These are phyloP conservation scores for Tamias sibiricus DNA, from an alignment of 2,113 vertebrate genomes.

Conservation along the genomic window DNA sequence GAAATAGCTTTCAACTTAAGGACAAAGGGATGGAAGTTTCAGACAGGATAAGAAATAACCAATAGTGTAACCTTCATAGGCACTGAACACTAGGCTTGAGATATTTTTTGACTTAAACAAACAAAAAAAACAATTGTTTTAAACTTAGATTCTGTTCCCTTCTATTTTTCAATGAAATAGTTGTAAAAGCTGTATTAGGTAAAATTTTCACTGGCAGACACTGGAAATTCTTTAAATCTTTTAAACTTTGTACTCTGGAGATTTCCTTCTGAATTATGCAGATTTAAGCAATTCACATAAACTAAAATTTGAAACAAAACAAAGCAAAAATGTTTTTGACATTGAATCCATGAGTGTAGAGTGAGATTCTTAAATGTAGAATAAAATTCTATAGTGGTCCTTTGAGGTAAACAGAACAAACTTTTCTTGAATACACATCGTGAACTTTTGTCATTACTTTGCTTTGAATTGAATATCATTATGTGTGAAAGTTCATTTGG, in stretches of 20 bases:
- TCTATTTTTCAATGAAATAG: constrained; percentile 47
- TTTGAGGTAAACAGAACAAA: neutral
- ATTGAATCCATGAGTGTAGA: constrained; percentile 34
- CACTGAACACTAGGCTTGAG: neutral
- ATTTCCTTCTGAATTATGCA: constrained; percentile 69
- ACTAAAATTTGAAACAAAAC: constrained; percentile 52
- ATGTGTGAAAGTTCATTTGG: neutral
- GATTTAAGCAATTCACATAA: constrained; percentile 42
- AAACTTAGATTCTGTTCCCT: constrained; percentile 12
- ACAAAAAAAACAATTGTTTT: constrained; percentile 68
- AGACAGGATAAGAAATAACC: constrained; percentile 4
- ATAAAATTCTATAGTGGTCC: neutral
- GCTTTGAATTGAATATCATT: neutral
- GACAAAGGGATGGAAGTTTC: neutral
- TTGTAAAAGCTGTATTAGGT: neutral
- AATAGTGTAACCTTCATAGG: neutral
- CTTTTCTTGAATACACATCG: neutral
- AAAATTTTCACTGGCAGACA: constrained; percentile 62
- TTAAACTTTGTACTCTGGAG: constrained; percentile 54
- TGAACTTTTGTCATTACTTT: neutral
- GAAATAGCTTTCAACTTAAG: neutral
- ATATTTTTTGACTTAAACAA: constrained; percentile 58
- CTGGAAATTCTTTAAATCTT: constrained; percentile 71
- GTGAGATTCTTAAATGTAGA: neutral
- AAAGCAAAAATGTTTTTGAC: neutral